These are phyloP conservation scores for Orientallactaga bullata DNA, from an alignment of 2,113 vertebrate genomes.

Conservation along the genomic window DNA sequence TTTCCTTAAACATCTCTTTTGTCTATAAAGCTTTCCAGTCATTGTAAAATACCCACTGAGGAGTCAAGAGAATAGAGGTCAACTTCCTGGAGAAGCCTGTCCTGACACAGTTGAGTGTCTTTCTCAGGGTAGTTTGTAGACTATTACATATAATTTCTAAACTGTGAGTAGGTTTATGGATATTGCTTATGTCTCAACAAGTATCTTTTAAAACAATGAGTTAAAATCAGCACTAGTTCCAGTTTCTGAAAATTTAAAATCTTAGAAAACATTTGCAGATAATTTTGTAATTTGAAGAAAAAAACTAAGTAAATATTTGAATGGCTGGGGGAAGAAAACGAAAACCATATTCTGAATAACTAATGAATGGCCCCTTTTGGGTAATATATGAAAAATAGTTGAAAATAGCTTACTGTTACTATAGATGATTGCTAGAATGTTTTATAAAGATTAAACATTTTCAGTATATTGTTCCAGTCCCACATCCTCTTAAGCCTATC, in stretches of 20 bases:
- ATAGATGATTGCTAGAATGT: neutral
- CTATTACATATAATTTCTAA: neutral
- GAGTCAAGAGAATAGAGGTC: accelerated
- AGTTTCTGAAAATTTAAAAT: slow-evolving; percentile 30
- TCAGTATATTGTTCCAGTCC: neutral
- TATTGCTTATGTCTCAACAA: neutral
- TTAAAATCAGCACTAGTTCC: neutral
- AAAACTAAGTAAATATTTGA: neutral
- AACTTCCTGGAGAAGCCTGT: neutral
- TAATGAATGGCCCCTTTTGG: neutral
- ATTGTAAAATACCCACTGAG: neutral
- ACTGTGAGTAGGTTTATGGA: neutral
- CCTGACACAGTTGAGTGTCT: neutral
- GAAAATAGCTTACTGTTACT: neutral
- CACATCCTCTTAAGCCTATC: neutral
- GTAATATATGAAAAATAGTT: neutral
- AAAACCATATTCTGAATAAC: neutral
- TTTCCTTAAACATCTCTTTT: neutral
- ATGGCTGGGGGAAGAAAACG: neutral
- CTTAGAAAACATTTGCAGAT: neutral
- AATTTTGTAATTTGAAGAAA: slow-evolving; percentile 4
- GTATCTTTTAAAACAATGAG: neutral
- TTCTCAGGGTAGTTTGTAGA: neutral
- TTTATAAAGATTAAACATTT: neutral
- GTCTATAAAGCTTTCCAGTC: neutral